A percentile compares a stretch with the other conserved stretches of the same genome.
phyloP scores from a whole-genome alignment of 1,140 invertebrate genomes.

The Drosophila obscura region DNA sequence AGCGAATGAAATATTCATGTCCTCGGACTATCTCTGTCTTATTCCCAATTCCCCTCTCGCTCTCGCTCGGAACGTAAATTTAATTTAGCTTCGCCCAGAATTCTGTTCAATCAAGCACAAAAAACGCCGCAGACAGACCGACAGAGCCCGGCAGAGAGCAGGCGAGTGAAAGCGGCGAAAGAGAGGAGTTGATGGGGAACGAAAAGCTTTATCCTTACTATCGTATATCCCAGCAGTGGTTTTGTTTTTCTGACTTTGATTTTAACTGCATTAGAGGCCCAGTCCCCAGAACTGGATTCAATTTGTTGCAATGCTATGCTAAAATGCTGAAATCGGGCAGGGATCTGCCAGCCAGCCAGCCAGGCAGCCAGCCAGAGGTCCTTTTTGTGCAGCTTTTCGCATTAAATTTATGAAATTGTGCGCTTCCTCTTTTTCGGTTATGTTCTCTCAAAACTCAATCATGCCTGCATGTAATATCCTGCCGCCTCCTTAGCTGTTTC shows the following conservation, averaged over 20 bases:
- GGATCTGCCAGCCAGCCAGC: constrained; percentile 8
- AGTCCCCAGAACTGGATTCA: constrained; percentile 67
- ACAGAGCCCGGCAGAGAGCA: not conserved
- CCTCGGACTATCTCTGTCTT: constrained; percentile 24
- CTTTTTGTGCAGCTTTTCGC: constrained; percentile 66
- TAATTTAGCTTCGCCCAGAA: constrained; percentile 72
- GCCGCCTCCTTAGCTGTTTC: constrained; percentile 33
- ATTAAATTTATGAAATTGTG: constrained; percentile 80
- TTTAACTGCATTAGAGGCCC: constrained; percentile 82
- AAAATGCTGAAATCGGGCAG: constrained; percentile 74
- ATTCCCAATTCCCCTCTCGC: constrained; percentile 24
- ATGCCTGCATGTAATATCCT: constrained; percentile 80
- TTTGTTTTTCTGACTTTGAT: constrained; percentile 67
- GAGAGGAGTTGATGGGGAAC: not conserved
- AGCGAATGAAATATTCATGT: constrained; percentile 77
- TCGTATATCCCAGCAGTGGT: constrained; percentile 41
- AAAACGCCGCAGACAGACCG: constrained; percentile 69
- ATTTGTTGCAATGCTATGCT: constrained; percentile 80
- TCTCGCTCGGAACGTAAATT: constrained; percentile 64
- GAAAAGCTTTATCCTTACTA: constrained; percentile 38
- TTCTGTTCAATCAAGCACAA: constrained; percentile 82
- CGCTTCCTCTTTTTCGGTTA: constrained; percentile 65
- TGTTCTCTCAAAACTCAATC: constrained; percentile 78
- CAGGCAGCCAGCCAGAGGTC: constrained; percentile 29
- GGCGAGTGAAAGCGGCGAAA: not conserved